Evolutionary conservation across 1,140 invertebrate species (phyloP).

Genomic region (Scaptomyza montana): DNA sequence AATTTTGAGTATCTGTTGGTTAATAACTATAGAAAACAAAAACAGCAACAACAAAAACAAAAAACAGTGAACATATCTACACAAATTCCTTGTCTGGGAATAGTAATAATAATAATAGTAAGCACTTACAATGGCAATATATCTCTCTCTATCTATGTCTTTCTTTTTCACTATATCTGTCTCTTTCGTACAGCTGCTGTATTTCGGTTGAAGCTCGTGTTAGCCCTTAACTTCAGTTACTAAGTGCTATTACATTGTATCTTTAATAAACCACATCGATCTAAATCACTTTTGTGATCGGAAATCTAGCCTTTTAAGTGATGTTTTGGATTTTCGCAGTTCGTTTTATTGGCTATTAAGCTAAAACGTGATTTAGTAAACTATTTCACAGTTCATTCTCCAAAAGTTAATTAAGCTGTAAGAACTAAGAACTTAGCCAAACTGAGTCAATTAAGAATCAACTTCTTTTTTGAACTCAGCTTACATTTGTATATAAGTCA

Average conservation of each 20-base stretch:
- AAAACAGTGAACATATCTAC: background rate
- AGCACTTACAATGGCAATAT: conserved; percentile 13
- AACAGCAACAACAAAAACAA: conserved; percentile 1
- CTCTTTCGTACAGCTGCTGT: background rate
- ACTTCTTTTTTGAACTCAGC: too few species aligned
- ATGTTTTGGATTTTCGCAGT: background rate
- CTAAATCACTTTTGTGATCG: background rate
- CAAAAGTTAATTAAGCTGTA: too few species aligned
- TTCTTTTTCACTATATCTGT: background rate
- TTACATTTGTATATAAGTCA: too few species aligned
- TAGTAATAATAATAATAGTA: conserved; percentile 8
- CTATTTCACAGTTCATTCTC: too few species aligned
- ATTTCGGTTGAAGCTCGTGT: background rate
- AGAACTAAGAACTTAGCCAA: background rate
- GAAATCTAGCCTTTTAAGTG: background rate
- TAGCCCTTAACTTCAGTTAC: conserved; percentile 6
- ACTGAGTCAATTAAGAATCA: background rate
- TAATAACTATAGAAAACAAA: conserved; percentile 25
- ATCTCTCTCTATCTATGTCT: background rate
- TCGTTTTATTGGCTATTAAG: conserved; percentile 12
- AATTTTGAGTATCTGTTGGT: conserved; percentile 33
- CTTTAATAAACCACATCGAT: conserved; percentile 6
- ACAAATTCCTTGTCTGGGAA: too few species aligned
- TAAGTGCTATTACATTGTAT: background rate
- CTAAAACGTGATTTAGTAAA: background rate